Percentiles rank a stretch among this genome's conserved stretches.
phyloP scores from a whole-genome alignment of 2,797 vertebrate species.

The Knipowitschia caucasica region DNA sequence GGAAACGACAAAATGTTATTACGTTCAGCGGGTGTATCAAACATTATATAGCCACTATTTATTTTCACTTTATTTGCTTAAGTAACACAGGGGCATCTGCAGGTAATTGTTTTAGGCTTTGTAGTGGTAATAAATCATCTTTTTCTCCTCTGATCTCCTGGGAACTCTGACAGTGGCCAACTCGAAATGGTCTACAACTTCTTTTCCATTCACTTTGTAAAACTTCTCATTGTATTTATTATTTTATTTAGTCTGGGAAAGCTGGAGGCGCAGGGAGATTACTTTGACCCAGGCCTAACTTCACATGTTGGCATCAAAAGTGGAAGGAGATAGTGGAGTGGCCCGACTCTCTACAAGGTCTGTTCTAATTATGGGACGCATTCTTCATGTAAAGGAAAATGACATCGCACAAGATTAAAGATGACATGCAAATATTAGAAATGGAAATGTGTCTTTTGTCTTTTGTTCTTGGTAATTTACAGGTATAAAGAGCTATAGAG shows the following conservation, averaged over 20 bases:
- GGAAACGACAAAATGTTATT: conserved; percentile 80
- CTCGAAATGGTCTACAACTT: conserved; percentile 64
- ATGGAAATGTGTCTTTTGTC: conserved; percentile 44
- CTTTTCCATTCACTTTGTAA: conserved; percentile 48
- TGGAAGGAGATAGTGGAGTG: conserved; percentile 45
- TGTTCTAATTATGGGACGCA: conserved; percentile 64
- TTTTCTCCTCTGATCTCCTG: conserved; percentile 61
- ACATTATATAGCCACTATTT: conserved; percentile 77
- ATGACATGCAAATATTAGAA: conserved; percentile 34
- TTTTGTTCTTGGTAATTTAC: conserved; percentile 60
- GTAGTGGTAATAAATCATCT: conserved; percentile 79
- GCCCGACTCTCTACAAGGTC: conserved; percentile 41
- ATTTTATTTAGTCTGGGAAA: conserved; percentile 29
- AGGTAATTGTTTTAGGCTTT: conserved; percentile 78
- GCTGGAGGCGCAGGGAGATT: conserved; percentile 57
- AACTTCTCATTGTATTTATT: conserved; percentile 53
- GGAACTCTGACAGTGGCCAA: conserved; percentile 50
- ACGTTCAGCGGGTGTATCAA: conserved; percentile 75
- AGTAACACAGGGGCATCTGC: conserved; percentile 73
- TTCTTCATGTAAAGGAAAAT: conserved; percentile 51
- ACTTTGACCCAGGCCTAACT: conserved; percentile 60
- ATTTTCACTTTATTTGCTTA: conserved; percentile 78
- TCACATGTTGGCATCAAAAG: conserved; percentile 62
- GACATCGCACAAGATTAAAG: conserved; percentile 61
- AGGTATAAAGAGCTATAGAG: conserved; percentile 45